These are phyloP conservation scores for Theonella swinhoei DNA, from an alignment of 37 sponge, comb jelly and placozoan species.

Conservation along the genomic window DNA sequence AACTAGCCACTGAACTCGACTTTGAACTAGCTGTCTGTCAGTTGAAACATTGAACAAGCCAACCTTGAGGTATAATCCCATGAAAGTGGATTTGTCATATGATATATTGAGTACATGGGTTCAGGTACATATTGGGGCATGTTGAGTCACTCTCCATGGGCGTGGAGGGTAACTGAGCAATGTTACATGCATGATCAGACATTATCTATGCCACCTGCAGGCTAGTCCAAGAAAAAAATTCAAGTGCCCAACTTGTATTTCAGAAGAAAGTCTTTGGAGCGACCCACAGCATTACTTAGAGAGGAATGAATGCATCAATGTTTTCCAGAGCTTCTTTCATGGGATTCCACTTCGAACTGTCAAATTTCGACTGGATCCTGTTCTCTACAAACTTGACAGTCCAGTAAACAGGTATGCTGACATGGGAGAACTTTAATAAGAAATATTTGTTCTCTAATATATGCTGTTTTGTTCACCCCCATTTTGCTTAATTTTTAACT, in stretches of 20 bases:
- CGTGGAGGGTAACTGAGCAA: neutral
- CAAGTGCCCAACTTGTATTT: conserved; percentile 49
- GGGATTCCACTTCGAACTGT: conserved; percentile 62
- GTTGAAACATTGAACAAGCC: no score
- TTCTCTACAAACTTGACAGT: conserved; percentile 57
- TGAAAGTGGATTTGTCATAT: no score
- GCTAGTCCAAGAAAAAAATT: conserved; percentile 71
- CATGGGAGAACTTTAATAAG: conserved; percentile 50
- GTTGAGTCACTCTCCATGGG: neutral
- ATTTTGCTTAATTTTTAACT: no score
- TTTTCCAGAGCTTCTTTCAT: conserved; percentile 50
- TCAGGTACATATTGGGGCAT: neutral
- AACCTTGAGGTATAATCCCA: no score
- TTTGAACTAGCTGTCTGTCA: no score
- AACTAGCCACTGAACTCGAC: no score
- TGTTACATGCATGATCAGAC: no score
- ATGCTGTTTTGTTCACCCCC: no score
- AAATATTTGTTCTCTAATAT: conserved; percentile 6
- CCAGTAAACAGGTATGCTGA: conserved; percentile 24
- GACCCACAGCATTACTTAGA: conserved; percentile 59
- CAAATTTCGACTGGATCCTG: conserved; percentile 69
- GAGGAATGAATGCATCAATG: conserved; percentile 65
- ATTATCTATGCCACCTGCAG: conserved; percentile 21
- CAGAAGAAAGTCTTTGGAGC: conserved; percentile 50
- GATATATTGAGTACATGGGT: neutral